Conservation (phyloP, 1,140 invertebrate species). For the Trichonephila inaurata region DNA sequence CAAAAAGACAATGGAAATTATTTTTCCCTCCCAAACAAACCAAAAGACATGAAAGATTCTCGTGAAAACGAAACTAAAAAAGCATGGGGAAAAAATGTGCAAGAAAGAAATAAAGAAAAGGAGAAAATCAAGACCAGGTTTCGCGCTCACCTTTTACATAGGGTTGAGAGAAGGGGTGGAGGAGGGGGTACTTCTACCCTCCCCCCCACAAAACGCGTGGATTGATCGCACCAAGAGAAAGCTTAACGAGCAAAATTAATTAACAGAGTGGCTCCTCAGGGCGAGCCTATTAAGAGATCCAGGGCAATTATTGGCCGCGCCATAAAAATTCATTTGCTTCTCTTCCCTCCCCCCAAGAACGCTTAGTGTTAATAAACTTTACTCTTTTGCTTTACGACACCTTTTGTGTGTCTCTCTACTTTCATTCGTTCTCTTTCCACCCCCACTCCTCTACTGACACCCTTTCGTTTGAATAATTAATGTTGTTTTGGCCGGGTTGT, state of each 20-base stretch:
- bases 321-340: constrained; percentile 73
- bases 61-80: constrained; percentile 9
- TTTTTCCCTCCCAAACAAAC: constrained; percentile 40
- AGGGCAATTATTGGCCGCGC: constrained; percentile 73
- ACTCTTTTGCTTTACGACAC: constrained; percentile 76
- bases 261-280: constrained; percentile 66
- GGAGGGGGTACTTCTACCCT: not conserved
- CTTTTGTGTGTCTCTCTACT: constrained; percentile 65
- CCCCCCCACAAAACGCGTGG: not conserved
- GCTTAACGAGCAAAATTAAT: constrained; percentile 76
- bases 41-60: constrained; percentile 36
- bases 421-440: not conserved
- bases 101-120: not conserved
- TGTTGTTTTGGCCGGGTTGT: constrained; percentile 67
- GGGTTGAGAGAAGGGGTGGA: not conserved
- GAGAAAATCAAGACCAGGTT: constrained; percentile 25
- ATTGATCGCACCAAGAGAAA: constrained; percentile 65
- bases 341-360: constrained; percentile 48
- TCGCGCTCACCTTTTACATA: constrained; percentile 37
- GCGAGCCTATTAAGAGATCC: constrained; percentile 74
- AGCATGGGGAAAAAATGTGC: not conserved
- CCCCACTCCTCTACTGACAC: constrained; percentile 5
- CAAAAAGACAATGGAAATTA: constrained; percentile 55
- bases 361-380: constrained; percentile 76
- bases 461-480: constrained; percentile 70